Base-by-base conservation (phyloP, 2,888 invertebrate species). In the Teleiodes luculella region DNA sequence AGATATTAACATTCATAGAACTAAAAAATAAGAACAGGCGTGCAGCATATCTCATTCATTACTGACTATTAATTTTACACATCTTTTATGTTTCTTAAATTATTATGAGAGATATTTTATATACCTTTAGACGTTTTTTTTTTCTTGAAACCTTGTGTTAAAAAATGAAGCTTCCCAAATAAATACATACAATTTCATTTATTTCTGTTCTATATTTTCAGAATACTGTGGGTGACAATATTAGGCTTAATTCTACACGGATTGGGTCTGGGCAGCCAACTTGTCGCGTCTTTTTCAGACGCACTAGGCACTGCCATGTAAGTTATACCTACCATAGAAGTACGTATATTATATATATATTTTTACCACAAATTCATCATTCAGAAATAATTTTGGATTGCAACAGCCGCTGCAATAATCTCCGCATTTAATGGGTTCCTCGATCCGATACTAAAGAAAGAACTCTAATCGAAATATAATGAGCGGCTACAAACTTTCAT, bases 281-380 rank as follows among this genome's bases (percentile, higher is more conserved):
- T 97, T 33, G 96, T 97, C 8, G 94, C 96, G 0, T 95, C 96
- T 3, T 97, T 97, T 79, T 93, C 95, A 6, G 95, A 96, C 70
- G 96, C 96, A 7, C 90, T 97, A 7, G 91, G 93, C 60, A 95
- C 95, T 4, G 92, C 95, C 6, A 92, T 96, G 95, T 96, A 90
- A 92, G 94, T 46, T 31, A 14, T 6, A 46, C n/a, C n/a, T n/a
- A n/a, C n/a, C n/a, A n/a, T n/a, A n/a, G n/a, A n/a, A n/a, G n/a
- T n/a, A n/a, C n/a, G n/a, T n/a, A n/a, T n/a, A n/a, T n/a, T n/a
- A n/a, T n/a, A n/a, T n/a, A n/a, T n/a, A n/a, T n/a, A n/a, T 46
- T n/a, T 18, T 46, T 30, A 31, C 16, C 13, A 13, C 13, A 16
- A 8, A 11, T 24, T 43, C 20, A 43, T 43, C 41, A 24, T 8